A percentile compares a stretch with the other conserved stretches of the same genome.
Conservation (phyloP, 2,797 vertebrate genomes). For the Danio aesculapii region DNA sequence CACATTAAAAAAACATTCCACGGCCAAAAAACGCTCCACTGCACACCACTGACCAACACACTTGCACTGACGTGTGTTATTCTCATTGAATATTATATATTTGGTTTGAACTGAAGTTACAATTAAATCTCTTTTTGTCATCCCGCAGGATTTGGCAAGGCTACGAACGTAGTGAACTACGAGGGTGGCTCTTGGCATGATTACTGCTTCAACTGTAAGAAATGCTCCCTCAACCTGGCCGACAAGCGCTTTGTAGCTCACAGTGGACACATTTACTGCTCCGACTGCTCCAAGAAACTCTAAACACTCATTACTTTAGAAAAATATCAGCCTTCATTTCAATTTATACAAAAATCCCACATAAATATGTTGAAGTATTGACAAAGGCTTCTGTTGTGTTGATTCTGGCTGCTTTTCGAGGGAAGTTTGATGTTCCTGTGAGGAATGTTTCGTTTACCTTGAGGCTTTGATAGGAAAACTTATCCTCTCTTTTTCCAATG, state of each 20-base stretch:
- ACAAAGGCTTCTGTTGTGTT: slow-evolving; percentile 41
- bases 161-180: slow-evolving; percentile 94
- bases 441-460: slow-evolving; percentile 19
- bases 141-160: slow-evolving; percentile 91
- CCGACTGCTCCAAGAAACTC: slow-evolving; percentile 90
- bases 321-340: slow-evolving; percentile 22
- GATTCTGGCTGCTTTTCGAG: slow-evolving; percentile 32
- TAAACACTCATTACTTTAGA: slow-evolving; percentile 58
- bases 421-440: slow-evolving; percentile 38
- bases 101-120: slow-evolving; percentile 16
- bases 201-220: slow-evolving; percentile 98
- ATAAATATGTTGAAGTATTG: slow-evolving; percentile 25
- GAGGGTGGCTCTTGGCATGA: slow-evolving; percentile 95
- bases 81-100: neutral
- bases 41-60: neutral
- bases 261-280: slow-evolving; percentile 88
- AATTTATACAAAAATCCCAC: slow-evolving; percentile 15
- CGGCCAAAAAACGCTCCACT: too few relatives aligned
- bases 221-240: slow-evolving; percentile 89
- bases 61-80: neutral
- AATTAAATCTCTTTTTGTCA: slow-evolving; percentile 19
- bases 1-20: too few relatives aligned
- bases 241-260: slow-evolving; percentile 92
- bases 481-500: slow-evolving; percentile 15
- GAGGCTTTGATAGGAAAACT: slow-evolving; percentile 17